These are phyloP conservation scores for Morone chrysops DNA, from an alignment of 2,113 vertebrate species.

Conservation along the genomic window DNA sequence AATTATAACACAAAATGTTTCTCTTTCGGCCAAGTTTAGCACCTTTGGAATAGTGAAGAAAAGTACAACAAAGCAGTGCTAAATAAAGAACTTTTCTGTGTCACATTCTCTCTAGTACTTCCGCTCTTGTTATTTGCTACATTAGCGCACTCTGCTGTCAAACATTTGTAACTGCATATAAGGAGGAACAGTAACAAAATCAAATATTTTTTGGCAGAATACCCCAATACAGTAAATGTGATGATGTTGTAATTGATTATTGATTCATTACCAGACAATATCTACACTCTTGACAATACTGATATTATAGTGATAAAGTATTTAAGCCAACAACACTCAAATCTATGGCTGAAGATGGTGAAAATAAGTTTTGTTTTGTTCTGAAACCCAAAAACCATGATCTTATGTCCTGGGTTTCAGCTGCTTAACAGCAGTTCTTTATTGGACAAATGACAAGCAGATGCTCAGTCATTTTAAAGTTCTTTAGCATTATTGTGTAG, in stretches of 20 bases:
- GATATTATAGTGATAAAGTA: background rate
- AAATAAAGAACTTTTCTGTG: background rate
- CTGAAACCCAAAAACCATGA: background rate
- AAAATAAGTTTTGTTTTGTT: background rate
- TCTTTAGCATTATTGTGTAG: background rate
- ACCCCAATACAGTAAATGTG: background rate
- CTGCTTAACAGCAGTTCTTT: background rate
- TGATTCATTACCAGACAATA: background rate
- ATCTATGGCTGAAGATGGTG: background rate
- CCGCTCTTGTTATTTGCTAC: constrained; percentile 2
- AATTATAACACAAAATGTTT: background rate
- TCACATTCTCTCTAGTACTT: background rate
- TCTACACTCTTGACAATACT: background rate
- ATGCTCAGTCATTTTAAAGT: background rate
- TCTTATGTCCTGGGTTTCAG: background rate
- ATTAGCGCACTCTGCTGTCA: constrained; percentile 36
- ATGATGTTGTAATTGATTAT: background rate
- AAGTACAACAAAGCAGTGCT: background rate
- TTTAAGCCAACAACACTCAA: background rate
- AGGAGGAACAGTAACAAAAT: background rate
- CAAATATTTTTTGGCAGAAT: background rate
- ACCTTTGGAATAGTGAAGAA: background rate
- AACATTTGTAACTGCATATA: background rate
- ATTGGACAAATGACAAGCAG: background rate
- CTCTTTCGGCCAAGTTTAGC: background rate